These are phyloP conservation scores for Hemicrepidius hirtus DNA, from an alignment of 2,888 invertebrate genomes.

Conservation along the genomic window DNA sequence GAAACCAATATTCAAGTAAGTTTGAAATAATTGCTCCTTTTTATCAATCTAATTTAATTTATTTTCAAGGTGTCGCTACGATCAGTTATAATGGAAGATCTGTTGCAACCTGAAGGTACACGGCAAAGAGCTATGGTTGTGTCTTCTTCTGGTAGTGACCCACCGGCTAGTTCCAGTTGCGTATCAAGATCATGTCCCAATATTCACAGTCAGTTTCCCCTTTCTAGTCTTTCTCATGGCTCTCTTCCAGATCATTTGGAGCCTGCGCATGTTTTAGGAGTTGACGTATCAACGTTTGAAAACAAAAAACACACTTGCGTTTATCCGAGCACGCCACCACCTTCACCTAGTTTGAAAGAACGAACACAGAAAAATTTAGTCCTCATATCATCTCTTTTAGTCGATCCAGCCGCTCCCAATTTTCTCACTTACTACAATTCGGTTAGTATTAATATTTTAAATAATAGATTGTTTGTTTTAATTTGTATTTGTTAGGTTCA, in stretches of 20 bases:
- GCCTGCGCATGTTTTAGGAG: constrained; percentile 72
- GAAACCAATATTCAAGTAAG: constrained; percentile 82
- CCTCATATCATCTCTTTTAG: constrained; percentile 80
- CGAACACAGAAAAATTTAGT: constrained; percentile 82
- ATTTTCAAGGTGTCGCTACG: constrained; percentile 81
- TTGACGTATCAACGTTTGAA: constrained; percentile 37
- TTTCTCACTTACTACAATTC: constrained; percentile 79
- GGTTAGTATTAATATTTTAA: constrained; percentile 65
- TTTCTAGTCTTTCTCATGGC: constrained; percentile 63
- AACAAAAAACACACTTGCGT: constrained; percentile 62
- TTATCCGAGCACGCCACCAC: constrained; percentile 78
- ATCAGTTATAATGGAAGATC: constrained; percentile 93
- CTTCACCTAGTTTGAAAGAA: constrained; percentile 76
- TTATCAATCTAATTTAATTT: neutral
- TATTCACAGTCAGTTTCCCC: constrained; percentile 71
- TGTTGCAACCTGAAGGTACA: constrained; percentile 85
- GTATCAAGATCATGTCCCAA: constrained; percentile 90
- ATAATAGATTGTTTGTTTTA: neutral
- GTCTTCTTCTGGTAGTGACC: constrained; percentile 75
- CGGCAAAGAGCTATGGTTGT: constrained; percentile 90
- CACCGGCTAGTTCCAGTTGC: constrained; percentile 72
- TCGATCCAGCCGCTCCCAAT: constrained; percentile 80
- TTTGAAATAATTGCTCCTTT: neutral
- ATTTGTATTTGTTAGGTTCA: constrained; percentile 74
- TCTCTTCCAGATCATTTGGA: constrained; percentile 79